Evolutionary conservation across 2,113 vertebrate species (phyloP).

Genomic region (Pungitius pungitius): DNA sequence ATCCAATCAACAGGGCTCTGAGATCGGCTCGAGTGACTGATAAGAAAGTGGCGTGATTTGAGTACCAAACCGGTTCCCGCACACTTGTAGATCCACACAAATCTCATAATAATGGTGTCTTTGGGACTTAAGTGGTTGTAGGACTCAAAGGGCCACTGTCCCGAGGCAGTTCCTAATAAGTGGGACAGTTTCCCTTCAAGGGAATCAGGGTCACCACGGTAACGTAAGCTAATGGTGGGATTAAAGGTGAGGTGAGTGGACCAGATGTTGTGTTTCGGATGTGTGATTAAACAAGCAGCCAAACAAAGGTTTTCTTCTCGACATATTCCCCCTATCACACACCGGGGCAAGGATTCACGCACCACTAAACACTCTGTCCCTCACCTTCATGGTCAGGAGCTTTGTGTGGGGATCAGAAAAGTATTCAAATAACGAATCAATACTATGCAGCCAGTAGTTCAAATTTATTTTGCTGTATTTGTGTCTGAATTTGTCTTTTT

Average conservation of each 20-base stretch:
- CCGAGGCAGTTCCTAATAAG: too few species aligned
- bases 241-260: too few species aligned
- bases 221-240: too few species aligned
- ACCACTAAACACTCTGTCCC: neutral
- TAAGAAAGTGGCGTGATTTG: neutral
- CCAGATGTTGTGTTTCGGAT: too few species aligned
- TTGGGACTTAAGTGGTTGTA: too few species aligned
- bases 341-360: neutral
- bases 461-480: neutral
- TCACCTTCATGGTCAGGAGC: neutral
- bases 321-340: too few species aligned
- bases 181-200: too few species aligned
- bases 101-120: too few species aligned
- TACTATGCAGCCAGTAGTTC: neutral
- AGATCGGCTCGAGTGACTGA: conserved; percentile 18
- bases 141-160: too few species aligned
- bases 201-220: too few species aligned
- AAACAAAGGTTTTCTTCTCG: too few species aligned
- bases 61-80: conserved; percentile 9
- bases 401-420: neutral
- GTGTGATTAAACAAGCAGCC: too few species aligned
- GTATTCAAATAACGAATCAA: neutral
- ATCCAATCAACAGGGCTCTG: neutral
- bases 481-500: neutral
- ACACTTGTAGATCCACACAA: neutral